Base-by-base conservation (phyloP, 2,888 invertebrate species). In the Allophyes oxyacanthae region DNA sequence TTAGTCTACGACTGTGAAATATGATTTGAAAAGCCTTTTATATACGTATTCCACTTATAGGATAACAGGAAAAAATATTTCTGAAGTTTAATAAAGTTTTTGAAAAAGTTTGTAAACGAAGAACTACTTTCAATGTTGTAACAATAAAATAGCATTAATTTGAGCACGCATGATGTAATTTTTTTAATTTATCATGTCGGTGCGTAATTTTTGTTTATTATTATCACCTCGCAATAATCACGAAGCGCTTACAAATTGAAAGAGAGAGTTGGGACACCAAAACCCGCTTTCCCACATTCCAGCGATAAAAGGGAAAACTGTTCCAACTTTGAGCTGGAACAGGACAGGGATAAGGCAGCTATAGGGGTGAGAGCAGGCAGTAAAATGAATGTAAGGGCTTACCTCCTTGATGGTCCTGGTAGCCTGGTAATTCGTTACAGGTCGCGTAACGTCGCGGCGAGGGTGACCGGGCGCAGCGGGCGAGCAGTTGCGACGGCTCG, bases 271-370 rank as follows among this genome's bases (percentile, higher is more conserved):
- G 81, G 85, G 84, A 84, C 89, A 89, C 89, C 81, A 82, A 93
- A 90, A 90, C 91, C 90, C 86, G 89, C 85, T 93, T 92, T 91
- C 88, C 91, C 85, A 91, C 93, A 93, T 93, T 92, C 94, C 94
- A 67, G 64, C 72, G 84, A 87, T 92, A 93, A 94, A 93, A 94
- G 94, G 91, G 94, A 94, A 94, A 94, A 83, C 88, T 81, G 82
- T 81, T 84, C 78, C 79, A 85, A 87, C 78, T 83, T 85, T 70
- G 70, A 77, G 77, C 73, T 67, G 61, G 64, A 85, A 67, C 72
- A 77, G 80, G 91, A 92, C 58, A 75, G 81, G 69, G 50, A 83
- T 83, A 86, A 77, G 75, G 63, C 60, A 61, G 44, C 28, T 33
- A 53, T 51, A 49, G 40, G 57, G 61, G 92, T 84, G 89, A 64